Evolutionary conservation across 2,113 vertebrate genomes (phyloP).

Genomic region (Antennarius striatus): DNA sequence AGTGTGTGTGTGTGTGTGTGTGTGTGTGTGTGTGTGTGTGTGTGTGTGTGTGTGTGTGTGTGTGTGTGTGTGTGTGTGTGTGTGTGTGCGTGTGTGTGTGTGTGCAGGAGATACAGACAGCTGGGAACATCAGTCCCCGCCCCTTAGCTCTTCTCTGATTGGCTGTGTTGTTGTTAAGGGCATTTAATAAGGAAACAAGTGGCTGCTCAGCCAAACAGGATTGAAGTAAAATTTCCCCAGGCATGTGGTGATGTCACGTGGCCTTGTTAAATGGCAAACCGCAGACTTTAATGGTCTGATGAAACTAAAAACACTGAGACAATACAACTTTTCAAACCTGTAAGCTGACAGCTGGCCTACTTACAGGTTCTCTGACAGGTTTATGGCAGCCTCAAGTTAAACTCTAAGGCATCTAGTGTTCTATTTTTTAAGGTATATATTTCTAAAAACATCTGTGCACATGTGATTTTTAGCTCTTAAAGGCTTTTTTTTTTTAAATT

Average conservation of each 20-base stretch:
- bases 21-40: slow-evolving; percentile 11
- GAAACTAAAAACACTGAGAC: slow-evolving; percentile 21
- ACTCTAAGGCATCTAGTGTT: too few species aligned
- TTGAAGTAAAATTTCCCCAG: slow-evolving; percentile 33
- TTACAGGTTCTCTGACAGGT: neutral
- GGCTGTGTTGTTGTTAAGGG: slow-evolving; percentile 67
- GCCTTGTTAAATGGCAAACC: slow-evolving; percentile 61
- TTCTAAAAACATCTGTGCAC: too few species aligned
- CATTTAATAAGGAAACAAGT: slow-evolving; percentile 49
- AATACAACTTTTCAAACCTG: slow-evolving; percentile 1
- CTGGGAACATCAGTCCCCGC: slow-evolving; percentile 47
- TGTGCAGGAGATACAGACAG: slow-evolving; percentile 26
- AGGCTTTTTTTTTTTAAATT: too few species aligned
- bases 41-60: slow-evolving; percentile 18
- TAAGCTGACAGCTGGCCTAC: slow-evolving; percentile 10
- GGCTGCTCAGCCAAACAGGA: slow-evolving; percentile 54
- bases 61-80: slow-evolving; percentile 21
- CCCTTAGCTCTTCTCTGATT: slow-evolving; percentile 53
- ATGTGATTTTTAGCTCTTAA: too few species aligned
- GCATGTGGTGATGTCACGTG: slow-evolving; percentile 61
- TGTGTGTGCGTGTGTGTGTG: slow-evolving; percentile 19
- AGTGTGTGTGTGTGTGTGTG: slow-evolving; percentile 22
- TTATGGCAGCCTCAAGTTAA: neutral
- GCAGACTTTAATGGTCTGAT: slow-evolving; percentile 61
- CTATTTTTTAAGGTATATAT: too few species aligned